Evolutionary conservation across 1,140 invertebrate genomes (phyloP).

Genomic region (Semibalanus balanoides): DNA sequence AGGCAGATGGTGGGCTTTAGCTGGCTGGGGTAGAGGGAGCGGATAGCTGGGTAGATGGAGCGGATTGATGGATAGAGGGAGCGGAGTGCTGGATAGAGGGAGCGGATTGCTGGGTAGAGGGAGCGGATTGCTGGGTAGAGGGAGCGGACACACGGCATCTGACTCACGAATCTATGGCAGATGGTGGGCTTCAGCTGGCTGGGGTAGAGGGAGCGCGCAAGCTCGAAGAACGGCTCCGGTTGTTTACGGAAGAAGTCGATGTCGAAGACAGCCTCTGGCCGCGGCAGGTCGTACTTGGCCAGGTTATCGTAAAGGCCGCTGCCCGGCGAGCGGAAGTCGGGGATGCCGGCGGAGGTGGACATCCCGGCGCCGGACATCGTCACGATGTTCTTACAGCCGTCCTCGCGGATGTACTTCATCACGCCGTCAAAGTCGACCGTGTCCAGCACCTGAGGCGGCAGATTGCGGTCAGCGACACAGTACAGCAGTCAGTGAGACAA

Average conservation of each 20-base stretch:
- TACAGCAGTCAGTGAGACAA: too few relatives aligned
- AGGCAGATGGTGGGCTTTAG: too few relatives aligned
- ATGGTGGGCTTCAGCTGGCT: slow-evolving; percentile 63
- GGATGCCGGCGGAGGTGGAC: slow-evolving; percentile 70
- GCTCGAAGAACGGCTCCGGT: slow-evolving; percentile 68
- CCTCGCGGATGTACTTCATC: slow-evolving; percentile 51
- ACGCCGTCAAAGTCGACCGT: slow-evolving; percentile 50
- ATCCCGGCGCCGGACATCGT: slow-evolving; percentile 90
- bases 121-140: too few relatives aligned
- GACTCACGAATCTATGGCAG: slow-evolving; percentile 62
- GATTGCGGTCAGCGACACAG: background rate
- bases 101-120: too few relatives aligned
- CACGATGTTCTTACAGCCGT: slow-evolving; percentile 69
- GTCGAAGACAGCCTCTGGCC: slow-evolving; percentile 93
- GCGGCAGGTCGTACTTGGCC: slow-evolving; percentile 75
- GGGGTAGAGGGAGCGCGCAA: slow-evolving; percentile 50
- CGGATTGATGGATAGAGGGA: too few relatives aligned
- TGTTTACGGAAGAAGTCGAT: slow-evolving; percentile 64
- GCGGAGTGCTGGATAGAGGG: too few relatives aligned
- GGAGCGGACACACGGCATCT: too few relatives aligned
- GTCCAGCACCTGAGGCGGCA: slow-evolving; percentile 33
- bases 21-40: too few relatives aligned
- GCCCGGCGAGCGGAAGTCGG: slow-evolving; percentile 79
- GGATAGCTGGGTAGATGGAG: too few relatives aligned
- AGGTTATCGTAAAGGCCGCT: slow-evolving; percentile 86